phyloP scores from a whole-genome alignment of 2,888 invertebrate species.

The Halictus quadricinctus region DNA sequence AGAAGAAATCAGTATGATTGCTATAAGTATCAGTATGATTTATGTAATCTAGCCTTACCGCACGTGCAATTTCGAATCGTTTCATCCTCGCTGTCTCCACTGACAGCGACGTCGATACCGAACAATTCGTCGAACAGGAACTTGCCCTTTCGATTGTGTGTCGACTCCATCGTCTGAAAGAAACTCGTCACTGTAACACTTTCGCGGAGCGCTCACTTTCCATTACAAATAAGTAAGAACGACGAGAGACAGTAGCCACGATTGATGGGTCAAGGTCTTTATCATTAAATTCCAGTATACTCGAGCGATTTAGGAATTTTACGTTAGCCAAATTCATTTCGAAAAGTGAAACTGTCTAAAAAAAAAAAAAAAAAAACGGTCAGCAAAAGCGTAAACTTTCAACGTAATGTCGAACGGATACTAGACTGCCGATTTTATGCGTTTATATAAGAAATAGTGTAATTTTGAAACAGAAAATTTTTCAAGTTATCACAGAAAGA shows the following conservation, averaged over 20 bases:
- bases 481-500: too few relatives aligned
- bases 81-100: conserved; percentile 82
- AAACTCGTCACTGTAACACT: conserved; percentile 33
- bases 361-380: neutral
- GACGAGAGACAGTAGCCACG: conserved; percentile 75
- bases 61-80: conserved; percentile 88
- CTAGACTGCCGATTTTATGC: too few relatives aligned
- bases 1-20: neutral
- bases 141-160: conserved; percentile 85
- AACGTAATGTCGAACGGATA: neutral
- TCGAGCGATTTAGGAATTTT: conserved; percentile 30
- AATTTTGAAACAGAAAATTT: neutral
- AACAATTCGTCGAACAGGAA: conserved; percentile 90
- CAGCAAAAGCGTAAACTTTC: neutral
- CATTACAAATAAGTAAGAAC: conserved; percentile 60
- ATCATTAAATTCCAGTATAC: conserved; percentile 34
- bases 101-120: conserved; percentile 84
- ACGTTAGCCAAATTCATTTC: neutral
- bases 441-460: too few relatives aligned
- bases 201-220: conserved; percentile 67
- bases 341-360: neutral
- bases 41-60: conserved; percentile 84
- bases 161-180: conserved; percentile 67
- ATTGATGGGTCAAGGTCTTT: conserved; percentile 76
- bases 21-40: too few relatives aligned